A percentile compares a stretch with the other conserved stretches of the same genome.
Evolutionary conservation across 2,888 invertebrate species (phyloP).

Genomic region (Pammene fasciana): DNA sequence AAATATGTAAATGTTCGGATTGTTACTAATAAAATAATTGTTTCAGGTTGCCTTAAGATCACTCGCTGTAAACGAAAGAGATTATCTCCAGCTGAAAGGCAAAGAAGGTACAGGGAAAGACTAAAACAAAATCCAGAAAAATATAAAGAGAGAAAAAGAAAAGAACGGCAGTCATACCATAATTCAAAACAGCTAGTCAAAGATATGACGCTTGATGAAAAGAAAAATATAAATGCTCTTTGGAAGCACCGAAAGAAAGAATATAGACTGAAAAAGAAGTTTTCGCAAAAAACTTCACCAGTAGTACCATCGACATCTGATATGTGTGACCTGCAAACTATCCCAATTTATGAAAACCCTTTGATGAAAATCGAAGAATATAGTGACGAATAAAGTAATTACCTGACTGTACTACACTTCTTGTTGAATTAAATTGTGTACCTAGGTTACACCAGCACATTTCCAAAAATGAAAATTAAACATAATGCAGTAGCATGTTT

Average conservation of each 20-base stretch:
- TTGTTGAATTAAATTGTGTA: not conserved
- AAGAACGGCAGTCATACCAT: slow-evolving; percentile 19
- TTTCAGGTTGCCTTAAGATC: not conserved
- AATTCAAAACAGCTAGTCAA: slow-evolving; percentile 11
- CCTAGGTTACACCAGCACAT: too few relatives aligned
- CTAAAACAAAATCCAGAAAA: slow-evolving; percentile 20
- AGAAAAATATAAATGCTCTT: slow-evolving; percentile 7
- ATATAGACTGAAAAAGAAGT: not conserved
- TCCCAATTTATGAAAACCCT: slow-evolving; percentile 8
- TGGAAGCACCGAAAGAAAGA: slow-evolving; percentile 17
- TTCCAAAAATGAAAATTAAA: too few relatives aligned
- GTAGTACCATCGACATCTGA: slow-evolving; percentile 3
- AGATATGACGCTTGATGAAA: slow-evolving; percentile 23
- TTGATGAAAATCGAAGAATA: slow-evolving; percentile 13
- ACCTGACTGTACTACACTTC: not conserved
- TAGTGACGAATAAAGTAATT: not conserved
- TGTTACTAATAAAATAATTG: not conserved
- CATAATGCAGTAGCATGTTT: too few relatives aligned
- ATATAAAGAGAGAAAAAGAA: slow-evolving; percentile 24
- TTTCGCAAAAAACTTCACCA: not conserved
- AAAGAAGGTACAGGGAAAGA: slow-evolving; percentile 4
- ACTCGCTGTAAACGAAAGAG: not conserved
- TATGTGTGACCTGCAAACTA: not conserved
- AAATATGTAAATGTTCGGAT: too few relatives aligned
- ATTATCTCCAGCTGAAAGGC: slow-evolving; percentile 4